Evolutionary conservation across 2,797 vertebrate species (phyloP).

Genomic region (Mallotus villosus): DNA sequence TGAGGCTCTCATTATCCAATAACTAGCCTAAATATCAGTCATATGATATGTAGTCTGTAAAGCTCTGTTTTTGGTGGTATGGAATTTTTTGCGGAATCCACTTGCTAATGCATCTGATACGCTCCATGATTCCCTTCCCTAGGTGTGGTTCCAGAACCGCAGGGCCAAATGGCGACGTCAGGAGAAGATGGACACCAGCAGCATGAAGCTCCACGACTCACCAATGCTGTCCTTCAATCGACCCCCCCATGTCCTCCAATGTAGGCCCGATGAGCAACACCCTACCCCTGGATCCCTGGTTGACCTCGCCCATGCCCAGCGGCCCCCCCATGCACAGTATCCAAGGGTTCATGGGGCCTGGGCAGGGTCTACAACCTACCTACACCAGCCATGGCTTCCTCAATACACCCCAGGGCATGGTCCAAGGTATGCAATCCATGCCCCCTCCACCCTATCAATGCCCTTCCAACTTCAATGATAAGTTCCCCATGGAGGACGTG

Average conservation of each 20-base stretch:
- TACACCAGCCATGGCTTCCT: constrained; percentile 82
- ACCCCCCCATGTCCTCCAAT: constrained; percentile 74
- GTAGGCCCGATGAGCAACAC: constrained; percentile 79
- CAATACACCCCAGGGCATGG: constrained; percentile 78
- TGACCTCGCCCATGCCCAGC: constrained; percentile 84
- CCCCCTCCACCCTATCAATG: constrained; percentile 85
- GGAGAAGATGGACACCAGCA: constrained; percentile 88
- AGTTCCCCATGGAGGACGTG: constrained; percentile 86
- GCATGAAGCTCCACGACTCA: constrained; percentile 87
- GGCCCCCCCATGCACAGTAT: constrained; percentile 84
- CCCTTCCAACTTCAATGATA: constrained; percentile 81
- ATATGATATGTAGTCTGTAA: too few species aligned
- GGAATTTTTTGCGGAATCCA: not conserved
- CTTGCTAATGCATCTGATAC: not conserved
- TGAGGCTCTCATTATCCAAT: constrained; percentile 4
- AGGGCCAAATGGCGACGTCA: constrained; percentile 92
- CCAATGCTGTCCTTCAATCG: constrained; percentile 85
- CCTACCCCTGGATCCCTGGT: constrained; percentile 88
- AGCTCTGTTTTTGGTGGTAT: not conserved
- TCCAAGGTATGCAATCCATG: constrained; percentile 85
- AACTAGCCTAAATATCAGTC: not conserved
- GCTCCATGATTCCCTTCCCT: not conserved
- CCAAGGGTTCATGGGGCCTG: constrained; percentile 84
- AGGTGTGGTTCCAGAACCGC: constrained; percentile 97
- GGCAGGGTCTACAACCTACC: constrained; percentile 81